Conservation (phyloP, 2,888 invertebrate species). For the Penaeus monodon region DNA sequence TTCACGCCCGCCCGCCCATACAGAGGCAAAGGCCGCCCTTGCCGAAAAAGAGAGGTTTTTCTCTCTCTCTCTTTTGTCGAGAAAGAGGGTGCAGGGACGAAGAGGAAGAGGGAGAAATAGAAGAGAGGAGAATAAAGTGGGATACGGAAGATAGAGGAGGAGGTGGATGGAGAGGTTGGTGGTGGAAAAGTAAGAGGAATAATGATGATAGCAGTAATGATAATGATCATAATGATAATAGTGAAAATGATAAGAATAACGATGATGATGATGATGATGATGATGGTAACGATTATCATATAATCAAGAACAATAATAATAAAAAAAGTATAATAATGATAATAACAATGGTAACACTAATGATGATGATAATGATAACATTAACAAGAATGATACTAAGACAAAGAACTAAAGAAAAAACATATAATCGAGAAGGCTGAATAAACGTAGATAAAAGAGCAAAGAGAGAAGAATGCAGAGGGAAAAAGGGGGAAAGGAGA, state of each 20-base stretch:
- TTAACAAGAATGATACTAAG: neutral
- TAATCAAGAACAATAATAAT: too few relatives aligned
- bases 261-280: too few relatives aligned
- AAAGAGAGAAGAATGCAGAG: too few relatives aligned
- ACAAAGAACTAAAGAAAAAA: neutral
- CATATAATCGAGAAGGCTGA: neutral
- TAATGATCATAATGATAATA: neutral
- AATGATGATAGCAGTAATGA: neutral
- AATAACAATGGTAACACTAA: neutral
- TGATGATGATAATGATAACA: neutral
- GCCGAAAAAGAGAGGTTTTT: too few relatives aligned
- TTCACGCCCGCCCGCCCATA: too few relatives aligned
- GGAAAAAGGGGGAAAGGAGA: too few relatives aligned
- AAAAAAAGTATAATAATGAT: neutral
- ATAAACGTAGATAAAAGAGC: neutral
- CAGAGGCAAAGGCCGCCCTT: too few relatives aligned
- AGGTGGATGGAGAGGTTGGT: neutral
- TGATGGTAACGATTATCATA: neutral
- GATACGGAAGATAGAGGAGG: neutral
- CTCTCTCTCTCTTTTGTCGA: too few relatives aligned
- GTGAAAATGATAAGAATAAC: neutral
- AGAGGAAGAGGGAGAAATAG: too few relatives aligned
- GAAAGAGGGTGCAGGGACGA: too few relatives aligned
- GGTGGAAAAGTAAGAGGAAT: neutral
- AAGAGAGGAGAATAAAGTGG: neutral